Evolutionary conservation across 2,797 vertebrate species (phyloP), one percentile per base, ranked within the genome.

Genomic region (Muraenolepis orangiensis): DNA sequence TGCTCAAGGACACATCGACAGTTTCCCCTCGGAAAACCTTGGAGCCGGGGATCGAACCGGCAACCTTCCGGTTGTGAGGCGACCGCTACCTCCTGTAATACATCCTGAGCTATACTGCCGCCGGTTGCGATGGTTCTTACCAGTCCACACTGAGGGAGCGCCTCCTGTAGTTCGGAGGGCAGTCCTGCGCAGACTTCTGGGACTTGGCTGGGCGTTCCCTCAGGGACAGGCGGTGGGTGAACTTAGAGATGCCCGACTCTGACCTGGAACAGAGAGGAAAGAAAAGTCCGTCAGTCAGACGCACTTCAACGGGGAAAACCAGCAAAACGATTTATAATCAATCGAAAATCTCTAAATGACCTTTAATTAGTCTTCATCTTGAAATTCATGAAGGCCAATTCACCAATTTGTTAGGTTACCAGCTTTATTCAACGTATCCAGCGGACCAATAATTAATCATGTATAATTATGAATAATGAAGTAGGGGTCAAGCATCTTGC

Each of bases 141-240:
- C 95, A 96, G 93, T 96, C 96, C 85, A 95, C 90, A 82, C 96
- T 96, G 66, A 96, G 94, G 78, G 96, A 96, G 80, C 96, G 92
- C 90, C 94, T 93, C 87, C 95, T 92, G 90, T 95, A 95, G 81
- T 92, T 87, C 32, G 89, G 80, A 76, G 90, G 93, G 87, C 93
- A 78, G 83, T 94, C 93, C 2, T 64, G 74, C 1, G 84, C 78
- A 16, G 92, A 90, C 90, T 93, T 95, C 84, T 95, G 94, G 76
- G 93, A 88, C 87, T 96, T 96, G 77, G 90, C 84, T 38, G 94
- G 94, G 72, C 94, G 95, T 83, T 96, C 95, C 86, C 95, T 97
- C 79, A 96, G 89, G 4, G 95, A 96, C 51, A 96, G 93, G 66
- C 95, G 94, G 84, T 96, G 94, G 72, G 95, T 95, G 80, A 97